Conservation (phyloP, 2,113 vertebrate genomes). For the Calcarius ornatus region DNA sequence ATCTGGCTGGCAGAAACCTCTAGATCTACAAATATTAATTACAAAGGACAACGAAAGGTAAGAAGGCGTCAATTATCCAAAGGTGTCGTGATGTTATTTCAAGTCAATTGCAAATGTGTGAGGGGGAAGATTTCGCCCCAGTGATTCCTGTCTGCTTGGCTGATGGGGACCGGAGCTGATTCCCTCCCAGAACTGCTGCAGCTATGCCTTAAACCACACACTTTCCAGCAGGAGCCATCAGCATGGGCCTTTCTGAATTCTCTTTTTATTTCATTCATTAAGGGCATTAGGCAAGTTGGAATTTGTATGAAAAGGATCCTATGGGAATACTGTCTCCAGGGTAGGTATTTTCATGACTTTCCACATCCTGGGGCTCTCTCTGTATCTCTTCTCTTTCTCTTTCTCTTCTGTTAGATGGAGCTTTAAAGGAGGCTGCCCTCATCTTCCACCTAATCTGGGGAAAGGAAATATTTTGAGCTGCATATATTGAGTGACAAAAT, state of each 20-base stretch:
- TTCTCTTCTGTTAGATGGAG: slow-evolving; percentile 45
- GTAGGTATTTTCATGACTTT: slow-evolving; percentile 60
- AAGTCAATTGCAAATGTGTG: slow-evolving; percentile 66
- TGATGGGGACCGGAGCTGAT: slow-evolving; percentile 64
- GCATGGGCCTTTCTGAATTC: slow-evolving; percentile 70
- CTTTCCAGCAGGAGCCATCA: slow-evolving; percentile 69
- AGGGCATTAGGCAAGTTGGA: slow-evolving; percentile 59
- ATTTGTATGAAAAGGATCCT: slow-evolving; percentile 52
- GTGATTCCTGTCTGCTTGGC: slow-evolving; percentile 74
- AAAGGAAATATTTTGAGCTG: slow-evolving; percentile 31
- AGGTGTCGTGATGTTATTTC: slow-evolving; percentile 70
- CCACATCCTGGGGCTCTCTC: slow-evolving; percentile 45
- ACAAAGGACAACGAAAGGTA: slow-evolving; percentile 77
- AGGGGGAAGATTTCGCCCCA: slow-evolving; percentile 69
- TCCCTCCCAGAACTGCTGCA: slow-evolving; percentile 67
- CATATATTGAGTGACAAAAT: slow-evolving; percentile 19
- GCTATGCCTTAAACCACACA: slow-evolving; percentile 71
- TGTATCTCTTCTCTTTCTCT: slow-evolving; percentile 25
- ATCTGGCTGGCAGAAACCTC: slow-evolving; percentile 70
- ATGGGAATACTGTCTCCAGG: slow-evolving; percentile 67
- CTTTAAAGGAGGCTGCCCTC: slow-evolving; percentile 60
- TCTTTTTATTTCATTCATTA: slow-evolving; percentile 69
- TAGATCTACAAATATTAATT: slow-evolving; percentile 76
- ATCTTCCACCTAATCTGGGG: slow-evolving; percentile 41
- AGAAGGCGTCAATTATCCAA: slow-evolving; percentile 75